Evolutionary conservation across 2,113 vertebrate species (phyloP), one percentile per base, ranked within the genome.

Genomic region (Lophura nycthemera): DNA sequence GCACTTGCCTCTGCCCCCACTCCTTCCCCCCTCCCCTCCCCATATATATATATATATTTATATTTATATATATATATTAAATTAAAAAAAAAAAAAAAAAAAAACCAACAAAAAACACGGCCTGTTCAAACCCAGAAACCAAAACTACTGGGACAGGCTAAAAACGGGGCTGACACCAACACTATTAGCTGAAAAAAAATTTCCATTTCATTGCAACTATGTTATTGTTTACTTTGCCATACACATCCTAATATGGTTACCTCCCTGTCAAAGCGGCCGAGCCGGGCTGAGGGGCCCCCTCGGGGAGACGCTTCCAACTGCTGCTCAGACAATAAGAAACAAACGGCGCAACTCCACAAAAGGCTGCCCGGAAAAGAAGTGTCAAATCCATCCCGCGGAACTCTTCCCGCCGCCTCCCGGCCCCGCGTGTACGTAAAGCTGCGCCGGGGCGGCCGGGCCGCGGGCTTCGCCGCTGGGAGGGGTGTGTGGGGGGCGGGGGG

Each of bases 141-240:
- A 97, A 89, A 98, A 97, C 94, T 92, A 96, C 97, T 72, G 94
- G 93, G 97, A 97, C 96, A 96, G 91, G 93, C 97, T 98, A 96
- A 98, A 98, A 98, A 97, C 97, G 96, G 97, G 97, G 97, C 98
- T 98, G 98, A 98, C 98, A 99, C 96, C 96, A 98, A 98, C 98
- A 98, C 98, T 97, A 98, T 98, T 98, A 98, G 97, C 98, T 96
- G n/a, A 98, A 98, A 98, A 98, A 66, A 98, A 98, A 98, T 97
- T 98, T 98, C 98, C 98, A 98, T 99, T 98, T 98, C 98, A 97
- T 98, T 98, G 98, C 98, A 98, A 99, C 98, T 98, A 97, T 99
- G 98, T 99, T 99, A 99, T 99, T 99, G 99, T 99, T 99, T 98
- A 99, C 98, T 99, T 99, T 99, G 98, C 98, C 98, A 98, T 98